A percentile compares a stretch with the other conserved stretches of the same genome.
Evolutionary conservation across 2,113 vertebrate species (phyloP).

Genomic region (Tachysurus fulvidraco): DNA sequence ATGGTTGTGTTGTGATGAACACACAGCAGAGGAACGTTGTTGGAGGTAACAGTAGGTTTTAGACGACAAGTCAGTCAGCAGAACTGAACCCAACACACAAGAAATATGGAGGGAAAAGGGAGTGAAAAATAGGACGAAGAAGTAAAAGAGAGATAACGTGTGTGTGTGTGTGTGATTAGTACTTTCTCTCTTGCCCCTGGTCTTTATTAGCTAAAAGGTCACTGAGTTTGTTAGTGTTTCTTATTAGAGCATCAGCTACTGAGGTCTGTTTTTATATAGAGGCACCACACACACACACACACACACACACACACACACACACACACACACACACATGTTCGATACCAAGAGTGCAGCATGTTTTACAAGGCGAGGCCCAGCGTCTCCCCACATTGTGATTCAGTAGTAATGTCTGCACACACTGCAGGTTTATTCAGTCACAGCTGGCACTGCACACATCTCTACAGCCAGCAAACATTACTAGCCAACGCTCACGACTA

Average conservation of each 20-base stretch:
- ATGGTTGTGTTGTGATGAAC: no score
- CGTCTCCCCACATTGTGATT: no score
- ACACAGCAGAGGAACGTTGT: no score
- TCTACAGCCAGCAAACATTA: no score
- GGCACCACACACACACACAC: neutral
- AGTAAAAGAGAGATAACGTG: neutral
- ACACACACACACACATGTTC: neutral
- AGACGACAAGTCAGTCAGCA: no score
- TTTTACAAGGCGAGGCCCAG: no score
- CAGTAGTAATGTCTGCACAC: no score
- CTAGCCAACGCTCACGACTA: no score
- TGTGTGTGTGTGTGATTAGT: neutral
- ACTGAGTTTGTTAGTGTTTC: conserved; percentile 21
- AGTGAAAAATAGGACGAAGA: neutral
- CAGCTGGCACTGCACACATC: no score
- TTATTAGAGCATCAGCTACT: neutral
- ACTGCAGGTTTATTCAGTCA: no score
- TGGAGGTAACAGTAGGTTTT: no score
- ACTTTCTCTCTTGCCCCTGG: conserved; percentile 28
- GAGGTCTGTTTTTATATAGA: neutral
- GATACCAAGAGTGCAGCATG: no score
- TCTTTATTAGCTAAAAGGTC: conserved; percentile 37
- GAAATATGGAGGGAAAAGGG: neutral
- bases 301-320: neutral
- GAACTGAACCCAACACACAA: neutral